Evolutionary conservation across 30 jellyfish, hydroid and myxozoan genomes (phyloP), one percentile per base, ranked within the genome.

Genomic region (Nemopilema nomurai): DNA sequence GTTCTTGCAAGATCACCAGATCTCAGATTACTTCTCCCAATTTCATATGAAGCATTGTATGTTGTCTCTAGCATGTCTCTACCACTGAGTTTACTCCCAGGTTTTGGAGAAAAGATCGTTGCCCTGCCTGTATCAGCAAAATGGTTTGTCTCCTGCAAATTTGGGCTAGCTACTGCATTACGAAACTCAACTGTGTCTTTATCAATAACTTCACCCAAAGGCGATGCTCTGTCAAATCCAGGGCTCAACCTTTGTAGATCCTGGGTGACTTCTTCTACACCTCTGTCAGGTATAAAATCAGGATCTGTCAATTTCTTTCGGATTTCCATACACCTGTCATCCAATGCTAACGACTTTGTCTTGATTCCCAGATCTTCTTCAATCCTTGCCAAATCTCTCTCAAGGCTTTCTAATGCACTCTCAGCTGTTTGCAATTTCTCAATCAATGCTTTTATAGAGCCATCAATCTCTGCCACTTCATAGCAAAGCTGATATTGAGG

Each of bases 391-490:
- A 94, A 71, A 79, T 94, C 99, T 27, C 82, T 49, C 23, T 69
- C 80, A 65, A 94, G 81, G 74, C 82, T 90, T 25, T 81, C 77
- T 91, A 89, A 72, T 13, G 97, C 99, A 74, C 93, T 83, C 72
- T 85, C 99, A 28, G 97, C 95, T 1, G 88, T 82, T 41, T 82
- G 90, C 49, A 74, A 79, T 53, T 90, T 85, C 64, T 94, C 97
- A 49, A 64, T 67, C 83, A 94, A 72, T 6, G 97, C 89, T 51
- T 81, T 71, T 17, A 94, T 85, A 18, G 97, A 65, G 13, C 97
- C 97, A 20, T 89, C 97, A 51, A 94, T 90, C 78, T 94, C 99
- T n/a, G 93, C 97, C 76, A 89, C 96, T 78, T 94, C 99, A 66
- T 89, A 83, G 82, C 97, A 94, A 22, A 94, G 92, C 65, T 94